Base-by-base conservation (phyloP, 1,140 invertebrate species). In the Ooceraea biroi region DNA sequence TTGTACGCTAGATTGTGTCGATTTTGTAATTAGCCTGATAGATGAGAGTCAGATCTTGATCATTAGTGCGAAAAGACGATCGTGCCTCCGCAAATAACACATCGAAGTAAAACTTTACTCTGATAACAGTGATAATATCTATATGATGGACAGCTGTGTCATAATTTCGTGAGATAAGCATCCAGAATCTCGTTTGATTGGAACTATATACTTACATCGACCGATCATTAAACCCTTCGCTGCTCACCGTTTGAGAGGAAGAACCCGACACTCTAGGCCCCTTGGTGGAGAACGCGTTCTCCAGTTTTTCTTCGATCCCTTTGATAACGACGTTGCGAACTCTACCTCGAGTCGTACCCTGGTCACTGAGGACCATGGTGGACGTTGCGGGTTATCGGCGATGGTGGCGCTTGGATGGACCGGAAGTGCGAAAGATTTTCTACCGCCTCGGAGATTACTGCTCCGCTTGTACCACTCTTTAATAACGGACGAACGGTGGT, bases 391-490 rank as follows among this genome's bases (percentile, higher is more conserved):
- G 76, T 82, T 88, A 82, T 82, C 10, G 83, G 82, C 80, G 50
- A 17, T 68, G 88, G 82, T 82, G 78, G 85, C 87, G 82, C 82
- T 69, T 80, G 78, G 82, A 80, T 87, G 76, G 77, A 65, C 41
- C 69, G 71, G 71, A 76, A 88, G 83, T 65, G 86, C 63, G 58
- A 17, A 52, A 66, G 69, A 44, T 85, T 85, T 76, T 85, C 48
- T 55, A 48, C n/a, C 69, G 68, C 41, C 48, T 55, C 55, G 44
- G 30, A 22, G 61, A 65, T 63, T 68, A 60, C 25, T 25, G 61
- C 36, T 36, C 36, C 57, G 58, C 58, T 48, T 60, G 82, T 50
- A 55, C 48, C 25, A 48, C 87, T 66, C 30, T 78, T 85, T 78
- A 84, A 80, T 87, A 84, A 82, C 84, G 71, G 25, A 46, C 74